Conservation (phyloP, 23 tunicate genomes). For the Corella eumyota region DNA sequence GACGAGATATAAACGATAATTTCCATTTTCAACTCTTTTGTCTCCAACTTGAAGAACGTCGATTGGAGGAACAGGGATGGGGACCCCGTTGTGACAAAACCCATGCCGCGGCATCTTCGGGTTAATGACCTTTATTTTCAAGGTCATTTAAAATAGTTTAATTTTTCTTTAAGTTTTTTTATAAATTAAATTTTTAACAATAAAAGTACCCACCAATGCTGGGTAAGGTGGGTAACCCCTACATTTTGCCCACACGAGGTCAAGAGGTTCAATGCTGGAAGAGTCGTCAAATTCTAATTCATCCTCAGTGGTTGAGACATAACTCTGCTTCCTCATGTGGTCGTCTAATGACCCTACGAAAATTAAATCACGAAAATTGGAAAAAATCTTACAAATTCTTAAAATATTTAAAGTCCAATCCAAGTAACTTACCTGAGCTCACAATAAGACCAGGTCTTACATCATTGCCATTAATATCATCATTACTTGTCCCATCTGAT, state of each 20-base stretch:
- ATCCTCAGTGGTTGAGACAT: conserved; percentile 60
- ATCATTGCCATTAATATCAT: conserved; percentile 4
- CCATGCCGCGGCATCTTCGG: conserved; percentile 86
- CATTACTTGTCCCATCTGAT: conserved; percentile 9
- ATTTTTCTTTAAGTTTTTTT: too few relatives aligned
- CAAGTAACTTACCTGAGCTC: too few relatives aligned
- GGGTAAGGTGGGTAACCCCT: conserved; percentile 98
- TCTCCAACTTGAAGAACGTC: conserved; percentile 77
- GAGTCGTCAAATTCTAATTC: conserved; percentile 24
- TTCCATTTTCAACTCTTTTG: conserved; percentile 20
- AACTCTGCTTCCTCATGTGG: conserved; percentile 24
- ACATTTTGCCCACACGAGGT: conserved; percentile 98
- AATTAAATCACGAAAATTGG: neutral
- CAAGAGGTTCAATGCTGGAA: conserved; percentile 44
- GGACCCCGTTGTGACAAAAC: conserved; percentile 80
- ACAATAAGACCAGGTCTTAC: too few relatives aligned
- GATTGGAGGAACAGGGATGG: conserved; percentile 81
- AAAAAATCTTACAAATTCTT: neutral
- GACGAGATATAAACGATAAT: conserved; percentile 69
- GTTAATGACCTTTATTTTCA: conserved; percentile 42
- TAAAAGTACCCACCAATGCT: conserved; percentile 67
- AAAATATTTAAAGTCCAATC: too few relatives aligned
- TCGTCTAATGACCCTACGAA: conserved; percentile 1
- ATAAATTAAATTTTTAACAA: too few relatives aligned
- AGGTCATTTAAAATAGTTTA: neutral